A percentile compares a stretch with the other conserved stretches of the same genome.
These are phyloP conservation scores for Spialia ferax DNA, from an alignment of 2,888 invertebrate genomes.

Conservation along the genomic window DNA sequence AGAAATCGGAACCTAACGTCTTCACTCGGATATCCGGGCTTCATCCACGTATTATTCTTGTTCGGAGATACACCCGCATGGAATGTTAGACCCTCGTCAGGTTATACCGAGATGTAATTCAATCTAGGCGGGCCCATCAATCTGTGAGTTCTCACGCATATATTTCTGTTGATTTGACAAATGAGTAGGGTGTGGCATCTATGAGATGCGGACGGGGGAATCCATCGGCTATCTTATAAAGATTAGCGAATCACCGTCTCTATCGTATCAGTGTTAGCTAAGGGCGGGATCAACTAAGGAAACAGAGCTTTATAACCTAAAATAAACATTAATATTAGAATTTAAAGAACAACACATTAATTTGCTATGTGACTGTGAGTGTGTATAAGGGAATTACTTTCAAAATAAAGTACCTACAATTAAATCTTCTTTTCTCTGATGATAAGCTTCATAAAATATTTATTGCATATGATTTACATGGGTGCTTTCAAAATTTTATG, in stretches of 20 bases:
- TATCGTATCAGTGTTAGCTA: conserved; percentile 5
- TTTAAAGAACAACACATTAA: too few relatives aligned
- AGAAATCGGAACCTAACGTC: conserved; percentile 52
- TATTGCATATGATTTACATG: conserved; percentile 40
- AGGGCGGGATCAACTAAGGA: background rate
- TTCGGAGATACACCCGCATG: conserved; percentile 70
- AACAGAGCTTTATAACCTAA: background rate
- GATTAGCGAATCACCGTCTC: conserved; percentile 37
- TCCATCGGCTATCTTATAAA: conserved; percentile 45
- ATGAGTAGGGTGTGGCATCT: conserved; percentile 81
- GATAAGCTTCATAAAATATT: background rate
- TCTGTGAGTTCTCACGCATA: conserved; percentile 85
- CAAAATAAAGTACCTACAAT: background rate
- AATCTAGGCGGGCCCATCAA: conserved; percentile 85
- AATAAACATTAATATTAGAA: too few relatives aligned
- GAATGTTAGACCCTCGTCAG: conserved; percentile 83
- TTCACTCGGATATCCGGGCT: conserved; percentile 62
- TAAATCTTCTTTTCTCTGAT: background rate
- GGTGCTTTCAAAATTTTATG: conserved; percentile 45
- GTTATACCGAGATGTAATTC: conserved; percentile 83
- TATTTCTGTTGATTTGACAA: conserved; percentile 87
- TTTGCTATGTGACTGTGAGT: too few relatives aligned
- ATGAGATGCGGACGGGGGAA: conserved; percentile 63
- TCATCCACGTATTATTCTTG: conserved; percentile 76
- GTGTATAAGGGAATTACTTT: too few relatives aligned